Conservation (phyloP, 2,113 vertebrate species). For the Tetrao urogallus region DNA sequence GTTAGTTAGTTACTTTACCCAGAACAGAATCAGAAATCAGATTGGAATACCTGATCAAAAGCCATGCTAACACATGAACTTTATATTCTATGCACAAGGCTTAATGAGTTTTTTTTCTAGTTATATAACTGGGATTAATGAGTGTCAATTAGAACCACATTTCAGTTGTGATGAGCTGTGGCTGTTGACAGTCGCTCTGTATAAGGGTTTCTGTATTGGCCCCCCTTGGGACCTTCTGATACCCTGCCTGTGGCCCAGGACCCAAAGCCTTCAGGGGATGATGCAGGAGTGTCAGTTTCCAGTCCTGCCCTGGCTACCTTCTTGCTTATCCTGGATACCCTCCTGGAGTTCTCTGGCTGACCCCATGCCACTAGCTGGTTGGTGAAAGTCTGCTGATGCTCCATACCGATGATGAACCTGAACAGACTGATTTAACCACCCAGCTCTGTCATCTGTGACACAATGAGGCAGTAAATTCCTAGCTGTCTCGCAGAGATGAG, state of each 20-base stretch:
- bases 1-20: no score
- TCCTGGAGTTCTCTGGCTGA: background rate
- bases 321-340: background rate
- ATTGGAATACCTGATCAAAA: background rate
- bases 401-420: background rate
- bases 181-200: fast-evolving
- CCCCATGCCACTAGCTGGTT: background rate
- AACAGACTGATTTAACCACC: background rate
- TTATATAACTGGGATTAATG: background rate
- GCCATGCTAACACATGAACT: fast-evolving
- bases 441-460: background rate
- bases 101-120: background rate
- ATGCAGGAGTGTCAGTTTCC: background rate
- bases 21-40: background rate
- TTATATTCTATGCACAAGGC: background rate
- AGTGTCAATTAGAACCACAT: background rate
- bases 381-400: fast-evolving
- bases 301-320: background rate
- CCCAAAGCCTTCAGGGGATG: background rate
- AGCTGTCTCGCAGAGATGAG: background rate
- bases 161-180: background rate
- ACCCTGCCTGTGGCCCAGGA: background rate
- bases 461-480: background rate
- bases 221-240: background rate
- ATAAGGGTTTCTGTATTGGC: background rate